phyloP scores from a whole-genome alignment of 1,140 invertebrate species.

The Euura lappo region DNA sequence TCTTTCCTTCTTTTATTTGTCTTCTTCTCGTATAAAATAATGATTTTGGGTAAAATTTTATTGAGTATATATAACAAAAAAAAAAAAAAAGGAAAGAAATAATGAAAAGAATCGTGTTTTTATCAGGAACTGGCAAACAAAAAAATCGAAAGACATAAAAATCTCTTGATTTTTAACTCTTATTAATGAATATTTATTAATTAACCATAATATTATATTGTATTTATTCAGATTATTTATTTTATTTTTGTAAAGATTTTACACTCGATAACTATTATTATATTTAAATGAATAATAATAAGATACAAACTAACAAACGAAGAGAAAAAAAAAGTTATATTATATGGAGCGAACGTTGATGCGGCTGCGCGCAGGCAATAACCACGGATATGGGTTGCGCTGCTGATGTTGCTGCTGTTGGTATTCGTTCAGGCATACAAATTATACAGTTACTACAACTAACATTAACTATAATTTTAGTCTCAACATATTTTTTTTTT shows the following conservation, averaged over 20 bases:
- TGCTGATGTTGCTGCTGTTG: conserved; percentile 37
- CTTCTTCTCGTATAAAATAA: not conserved
- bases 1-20: not conserved
- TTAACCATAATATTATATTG: conserved; percentile 48
- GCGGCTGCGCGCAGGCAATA: conserved; percentile 27
- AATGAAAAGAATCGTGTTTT: not conserved
- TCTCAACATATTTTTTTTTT: conserved; percentile 32
- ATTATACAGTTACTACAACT: no score
- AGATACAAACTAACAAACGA: not conserved
- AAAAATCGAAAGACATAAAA: conserved; percentile 7
- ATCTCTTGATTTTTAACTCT: not conserved
- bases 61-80: not conserved
- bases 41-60: not conserved
- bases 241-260: conserved; percentile 58
- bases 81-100: not conserved
- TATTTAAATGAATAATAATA: conserved; percentile 38
- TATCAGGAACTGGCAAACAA: not conserved
- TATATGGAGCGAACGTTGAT: conserved; percentile 21
- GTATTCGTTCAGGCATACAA: conserved; percentile 9
- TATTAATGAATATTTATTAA: conserved; percentile 52
- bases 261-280: conserved; percentile 39
- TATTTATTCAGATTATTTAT: conserved; percentile 63
- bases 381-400: conserved; percentile 39
- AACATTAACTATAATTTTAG: no score
- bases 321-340: no score